Evolutionary conservation across 2,113 vertebrate genomes (phyloP), one percentile per base, ranked within the genome.

Genomic region (Callopanchax toddi): DNA sequence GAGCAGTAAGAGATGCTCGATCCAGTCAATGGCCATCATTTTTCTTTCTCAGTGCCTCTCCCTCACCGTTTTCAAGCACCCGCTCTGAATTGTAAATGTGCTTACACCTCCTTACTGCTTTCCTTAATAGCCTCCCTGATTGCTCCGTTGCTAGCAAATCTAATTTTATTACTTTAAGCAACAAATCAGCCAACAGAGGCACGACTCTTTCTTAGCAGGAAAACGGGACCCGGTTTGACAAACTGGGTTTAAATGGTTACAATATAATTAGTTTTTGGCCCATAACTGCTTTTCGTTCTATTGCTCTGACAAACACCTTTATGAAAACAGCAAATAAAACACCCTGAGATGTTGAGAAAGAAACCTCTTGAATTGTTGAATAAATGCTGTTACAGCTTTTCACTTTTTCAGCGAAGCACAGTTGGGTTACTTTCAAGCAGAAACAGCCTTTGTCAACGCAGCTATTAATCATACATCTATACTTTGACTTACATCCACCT

Each of bases 71-170:
- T 43, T 18, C 37, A 23, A 66, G 60, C 71, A 60, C 49, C 48
- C 17, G 9, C 54, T 54, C 71, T 54, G 60, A 56, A 60, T 34
- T 72, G 60, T 58, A 53, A 78, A 80, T 85, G 81, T 64, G 64
- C 67, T 71, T 11, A 68, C 67, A 67, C 71, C 71, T 79, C 66
- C 76, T 81, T 70, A 71, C 71, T 60, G 85, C 82, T 74, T 82
- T 71, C 53, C 62, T 79, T 80, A 87, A 86, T 84, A 68, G 86
- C 70, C 63, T 82, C 42, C 46, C 45, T 82, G 80, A 87, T 84
- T 56, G 78, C 74, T 77, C 43, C 53, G 67, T 69, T 81, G 84
- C 76, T 36, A 56, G 74, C 65, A 85, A 84, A 85, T 88, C 82
- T 74, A 71, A 82, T 88, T 81, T 71, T 78, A 84, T 88, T 73